A percentile compares a stretch with the other conserved stretches of the same genome.
phyloP scores from a whole-genome alignment of 2,888 invertebrate genomes.

The Craniophora ligustri region DNA sequence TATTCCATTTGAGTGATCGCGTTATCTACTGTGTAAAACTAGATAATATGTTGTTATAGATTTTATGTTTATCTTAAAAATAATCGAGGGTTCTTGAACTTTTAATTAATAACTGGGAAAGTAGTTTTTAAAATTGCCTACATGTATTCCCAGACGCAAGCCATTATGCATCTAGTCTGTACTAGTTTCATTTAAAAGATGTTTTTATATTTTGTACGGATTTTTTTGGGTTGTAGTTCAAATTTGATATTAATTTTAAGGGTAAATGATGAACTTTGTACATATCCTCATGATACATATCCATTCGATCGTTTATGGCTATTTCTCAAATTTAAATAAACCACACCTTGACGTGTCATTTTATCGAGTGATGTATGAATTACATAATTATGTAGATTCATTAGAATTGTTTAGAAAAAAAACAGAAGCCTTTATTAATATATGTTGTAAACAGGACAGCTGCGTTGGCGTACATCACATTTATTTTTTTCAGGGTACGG shows the following conservation, averaged over 20 bases:
- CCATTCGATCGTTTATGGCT: conserved; percentile 7
- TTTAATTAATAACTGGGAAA: conserved; percentile 17
- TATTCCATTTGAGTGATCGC: conserved; percentile 37
- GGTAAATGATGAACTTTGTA: conserved; percentile 13
- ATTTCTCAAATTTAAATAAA: conserved; percentile 17
- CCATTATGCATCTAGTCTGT: conserved; percentile 52
- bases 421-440: conserved; percentile 67
- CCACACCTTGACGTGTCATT: conserved; percentile 23
- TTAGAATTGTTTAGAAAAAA: conserved; percentile 59
- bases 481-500: conserved; percentile 79
- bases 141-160: conserved; percentile 27
- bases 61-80: conserved; percentile 31
- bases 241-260: conserved; percentile 22
- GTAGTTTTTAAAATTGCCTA: conserved; percentile 14
- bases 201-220: conserved; percentile 6
- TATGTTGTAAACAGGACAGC: conserved; percentile 2
- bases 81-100: conserved; percentile 7
- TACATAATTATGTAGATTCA: conserved; percentile 19
- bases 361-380: conserved; percentile 15
- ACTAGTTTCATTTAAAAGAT: conserved; percentile 6
- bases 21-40: conserved; percentile 35
- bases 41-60: conserved; percentile 37
- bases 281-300: conserved; percentile 17
- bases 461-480: conserved; percentile 47
- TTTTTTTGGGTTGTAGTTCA: conserved; percentile 4